Percentiles rank a stretch among this genome's conserved stretches.
Conservation (phyloP, 2,113 vertebrate genomes). For the Anhinga rufa region DNA sequence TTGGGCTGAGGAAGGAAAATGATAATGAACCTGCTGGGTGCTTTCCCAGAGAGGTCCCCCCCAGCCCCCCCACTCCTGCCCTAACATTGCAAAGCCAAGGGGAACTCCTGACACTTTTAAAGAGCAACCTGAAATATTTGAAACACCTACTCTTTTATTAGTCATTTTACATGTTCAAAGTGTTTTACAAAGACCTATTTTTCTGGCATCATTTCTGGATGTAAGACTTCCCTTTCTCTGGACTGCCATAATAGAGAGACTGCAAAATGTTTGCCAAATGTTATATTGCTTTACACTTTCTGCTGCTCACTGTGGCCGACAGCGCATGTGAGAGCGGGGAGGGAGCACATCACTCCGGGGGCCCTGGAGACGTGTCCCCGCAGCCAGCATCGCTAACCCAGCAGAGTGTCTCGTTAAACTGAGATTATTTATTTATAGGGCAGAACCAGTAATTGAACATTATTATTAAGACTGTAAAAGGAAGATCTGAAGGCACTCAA, state of each 20-base stretch:
- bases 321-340: rapidly evolving
- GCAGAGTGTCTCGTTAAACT: neutral
- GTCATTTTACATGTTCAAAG: neutral
- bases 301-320: neutral
- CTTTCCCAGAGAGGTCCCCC: neutral
- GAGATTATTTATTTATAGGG: slow-evolving; percentile 33
- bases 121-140: neutral
- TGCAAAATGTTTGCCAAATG: neutral
- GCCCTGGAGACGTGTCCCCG: rapidly evolving
- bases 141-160: neutral
- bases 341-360: rapidly evolving
- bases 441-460: neutral
- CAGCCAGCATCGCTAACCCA: neutral
- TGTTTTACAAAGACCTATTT: neutral
- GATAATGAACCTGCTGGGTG: neutral
- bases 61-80: neutral
- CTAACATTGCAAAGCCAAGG: neutral
- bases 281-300: neutral
- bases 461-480: slow-evolving; percentile 20
- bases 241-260: neutral
- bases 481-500: neutral
- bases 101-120: neutral
- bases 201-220: neutral
- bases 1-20: neutral
- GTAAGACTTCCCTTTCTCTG: neutral